Conservation (phyloP, 1,140 invertebrate species). For the Macrotrachela quadricornifera region DNA sequence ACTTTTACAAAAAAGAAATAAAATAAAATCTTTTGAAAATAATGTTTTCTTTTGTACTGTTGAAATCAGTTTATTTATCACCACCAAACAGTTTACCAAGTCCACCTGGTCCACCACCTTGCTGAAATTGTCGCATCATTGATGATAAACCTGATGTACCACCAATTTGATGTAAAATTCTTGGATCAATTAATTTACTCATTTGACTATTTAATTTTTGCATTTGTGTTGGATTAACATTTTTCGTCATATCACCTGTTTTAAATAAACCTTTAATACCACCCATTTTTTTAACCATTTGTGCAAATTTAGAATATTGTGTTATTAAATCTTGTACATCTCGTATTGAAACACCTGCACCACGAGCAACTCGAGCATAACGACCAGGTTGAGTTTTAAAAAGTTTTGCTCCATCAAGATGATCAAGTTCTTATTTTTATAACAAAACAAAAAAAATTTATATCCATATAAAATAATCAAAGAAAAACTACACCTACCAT, state of each 20-base stretch:
- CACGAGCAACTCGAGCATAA: conserved; percentile 64
- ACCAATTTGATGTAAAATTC: conserved; percentile 75
- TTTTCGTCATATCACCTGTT: conserved; percentile 79
- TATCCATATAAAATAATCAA: no score
- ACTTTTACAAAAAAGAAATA: no score
- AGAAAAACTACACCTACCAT: conserved; percentile 23
- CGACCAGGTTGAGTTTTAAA: conserved; percentile 78
- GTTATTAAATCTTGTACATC: conserved; percentile 93
- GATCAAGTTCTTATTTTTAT: conserved; percentile 48
- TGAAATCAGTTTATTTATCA: no score
- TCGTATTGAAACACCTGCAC: conserved; percentile 72
- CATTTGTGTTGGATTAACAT: conserved; percentile 95
- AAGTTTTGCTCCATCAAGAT: conserved; percentile 81
- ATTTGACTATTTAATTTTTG: conserved; percentile 96
- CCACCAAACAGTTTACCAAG: no score
- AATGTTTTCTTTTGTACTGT: no score
- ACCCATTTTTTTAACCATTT: conserved; percentile 99
- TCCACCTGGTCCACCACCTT: no score
- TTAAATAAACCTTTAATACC: conserved; percentile 71
- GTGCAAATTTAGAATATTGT: conserved; percentile 97
- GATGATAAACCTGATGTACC: no score
- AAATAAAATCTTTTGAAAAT: no score
- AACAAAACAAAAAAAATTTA: no score
- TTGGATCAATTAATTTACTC: conserved; percentile 98
- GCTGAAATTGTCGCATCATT: no score